Evolutionary conservation across 2,113 vertebrate species (phyloP).

Genomic region (Bubalus kerabau): DNA sequence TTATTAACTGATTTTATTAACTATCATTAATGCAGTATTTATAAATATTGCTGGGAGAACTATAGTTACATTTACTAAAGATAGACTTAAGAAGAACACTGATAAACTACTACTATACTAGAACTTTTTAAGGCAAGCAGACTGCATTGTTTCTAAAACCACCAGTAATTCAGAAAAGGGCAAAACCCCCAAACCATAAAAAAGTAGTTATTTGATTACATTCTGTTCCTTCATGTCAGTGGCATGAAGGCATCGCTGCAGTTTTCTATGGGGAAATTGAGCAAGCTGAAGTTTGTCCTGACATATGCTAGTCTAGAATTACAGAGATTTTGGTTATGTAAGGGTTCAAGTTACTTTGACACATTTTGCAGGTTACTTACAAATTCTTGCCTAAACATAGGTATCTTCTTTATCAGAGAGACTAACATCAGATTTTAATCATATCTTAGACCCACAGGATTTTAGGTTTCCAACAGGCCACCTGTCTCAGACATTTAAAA

Average conservation of each 20-base stretch:
- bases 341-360: slow-evolving; percentile 79
- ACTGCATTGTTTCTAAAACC: neutral
- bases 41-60: slow-evolving; percentile 69
- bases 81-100: slow-evolving; percentile 49
- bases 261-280: slow-evolving; percentile 70
- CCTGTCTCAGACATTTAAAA: slow-evolving; percentile 90
- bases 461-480: slow-evolving; percentile 88
- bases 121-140: neutral
- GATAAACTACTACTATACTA: neutral
- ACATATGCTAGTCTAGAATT: slow-evolving; percentile 78
- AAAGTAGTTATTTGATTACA: neutral
- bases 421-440: slow-evolving; percentile 90
- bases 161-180: neutral
- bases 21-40: slow-evolving; percentile 60
- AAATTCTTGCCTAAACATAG: slow-evolving; percentile 80
- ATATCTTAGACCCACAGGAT: slow-evolving; percentile 88
- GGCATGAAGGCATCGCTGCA: neutral
- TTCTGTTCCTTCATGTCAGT: neutral
- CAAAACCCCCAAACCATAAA: neutral
- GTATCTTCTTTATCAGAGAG: slow-evolving; percentile 81
- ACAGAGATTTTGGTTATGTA: slow-evolving; percentile 77
- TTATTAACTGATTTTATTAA: slow-evolving; percentile 76
- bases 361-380: slow-evolving; percentile 79
- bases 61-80: slow-evolving; percentile 53
- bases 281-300: slow-evolving; percentile 68